Evolutionary conservation across 2,113 vertebrate species (phyloP).

Genomic region (Theristicus caerulescens): DNA sequence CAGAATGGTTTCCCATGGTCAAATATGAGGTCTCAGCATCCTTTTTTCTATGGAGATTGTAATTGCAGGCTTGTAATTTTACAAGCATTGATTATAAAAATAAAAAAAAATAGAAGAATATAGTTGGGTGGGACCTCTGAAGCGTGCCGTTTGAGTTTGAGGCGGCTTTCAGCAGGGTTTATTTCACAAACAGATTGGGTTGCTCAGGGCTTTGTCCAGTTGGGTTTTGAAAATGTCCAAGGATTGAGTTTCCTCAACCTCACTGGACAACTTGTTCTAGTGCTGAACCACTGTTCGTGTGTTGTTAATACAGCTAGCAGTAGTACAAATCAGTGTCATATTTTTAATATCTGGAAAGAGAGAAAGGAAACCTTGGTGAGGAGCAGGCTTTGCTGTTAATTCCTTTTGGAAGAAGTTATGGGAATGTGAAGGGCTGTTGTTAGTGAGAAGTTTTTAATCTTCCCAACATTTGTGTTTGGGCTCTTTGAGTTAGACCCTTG

Average conservation of each 20-base stretch:
- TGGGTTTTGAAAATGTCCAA: not conserved
- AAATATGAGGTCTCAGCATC: not conserved
- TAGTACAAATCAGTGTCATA: not conserved
- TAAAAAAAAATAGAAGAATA: not conserved
- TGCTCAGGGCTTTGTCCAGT: not conserved
- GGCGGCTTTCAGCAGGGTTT: not conserved
- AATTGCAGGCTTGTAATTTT: not conserved
- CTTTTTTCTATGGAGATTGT: not conserved
- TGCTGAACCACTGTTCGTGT: not conserved
- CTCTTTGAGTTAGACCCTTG: not conserved
- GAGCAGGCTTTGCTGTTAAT: not conserved
- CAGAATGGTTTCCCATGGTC: not conserved
- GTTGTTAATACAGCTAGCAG: not conserved
- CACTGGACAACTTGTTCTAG: not conserved
- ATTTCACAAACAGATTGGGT: not conserved
- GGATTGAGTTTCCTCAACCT: not conserved
- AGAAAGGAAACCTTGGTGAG: not conserved
- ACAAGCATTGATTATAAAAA: not conserved
- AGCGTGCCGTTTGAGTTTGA: not conserved
- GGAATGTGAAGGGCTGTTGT: not conserved
- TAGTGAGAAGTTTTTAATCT: not conserved
- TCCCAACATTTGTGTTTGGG: not conserved
- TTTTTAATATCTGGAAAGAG: not conserved
- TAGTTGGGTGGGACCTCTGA: not conserved
- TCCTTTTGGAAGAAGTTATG: not conserved